Evolutionary conservation across 1,140 invertebrate species (phyloP), one percentile per base, ranked within the genome.

Genomic region (Steinernema feltiae): DNA sequence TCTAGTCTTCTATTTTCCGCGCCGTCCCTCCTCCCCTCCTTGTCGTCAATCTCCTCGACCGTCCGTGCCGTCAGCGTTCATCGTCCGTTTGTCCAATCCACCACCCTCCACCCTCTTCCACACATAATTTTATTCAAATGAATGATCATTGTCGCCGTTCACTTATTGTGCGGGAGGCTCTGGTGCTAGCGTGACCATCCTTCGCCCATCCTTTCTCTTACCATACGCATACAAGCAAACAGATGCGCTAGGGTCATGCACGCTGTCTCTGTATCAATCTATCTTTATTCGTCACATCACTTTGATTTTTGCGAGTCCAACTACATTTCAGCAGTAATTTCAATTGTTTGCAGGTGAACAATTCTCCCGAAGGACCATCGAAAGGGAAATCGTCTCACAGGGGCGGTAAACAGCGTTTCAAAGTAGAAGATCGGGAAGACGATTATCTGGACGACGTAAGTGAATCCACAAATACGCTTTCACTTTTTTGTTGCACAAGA

Each of bases 101-200:
- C 53, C 7, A 7, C 53, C 53, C 15, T 27, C 7, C 53, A 3
- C 24, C 53, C 15, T 12, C 53, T 15, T 63, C 53, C 53, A 3
- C 53, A 63, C 7, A 63, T 63, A 63, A 63, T 63, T 63, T 27
- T 63, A 63, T 63, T 63, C 53, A 63, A 63, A 63, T 12, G 53
- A 63, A 15, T 21, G 24, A 15, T 63, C 24, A 63, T 63, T 21
- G 53, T 21, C 53, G 18, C 18, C 24, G 12, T 63, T 63, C 24
- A 63, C 53, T 17, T 63, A 63, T 27, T 17, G 53, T 63, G 15
- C 53, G 53, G 53, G 15, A n/a, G n/a, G n/a, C n/a, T n/a, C n/a
- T n/a, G n/a, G n/a, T n/a, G n/a, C n/a, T 15, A 27, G 15, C 53
- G 53, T 21, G 24, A 21, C 35, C 35, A 7, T 18, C 24, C 7